Conservation (phyloP, 2,797 vertebrate species). For the Dromococcyx pavoninus region DNA sequence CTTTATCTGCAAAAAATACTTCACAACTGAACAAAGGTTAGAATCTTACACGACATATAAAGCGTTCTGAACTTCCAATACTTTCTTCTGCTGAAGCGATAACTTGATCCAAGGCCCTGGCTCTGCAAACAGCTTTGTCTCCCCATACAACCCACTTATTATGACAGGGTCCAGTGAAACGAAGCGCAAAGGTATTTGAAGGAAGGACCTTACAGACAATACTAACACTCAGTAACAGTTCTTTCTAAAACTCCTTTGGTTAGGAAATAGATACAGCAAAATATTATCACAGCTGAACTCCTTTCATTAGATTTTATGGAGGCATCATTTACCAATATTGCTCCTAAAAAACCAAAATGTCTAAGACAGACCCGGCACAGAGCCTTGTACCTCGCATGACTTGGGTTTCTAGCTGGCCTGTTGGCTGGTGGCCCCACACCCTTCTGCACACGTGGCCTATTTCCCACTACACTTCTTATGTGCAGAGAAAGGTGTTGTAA, state of each 20-base stretch:
- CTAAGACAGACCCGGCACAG: neutral
- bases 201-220: neutral
- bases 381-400: neutral
- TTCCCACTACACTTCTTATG: neutral
- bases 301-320: neutral
- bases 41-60: neutral
- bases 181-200: neutral
- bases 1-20: neutral
- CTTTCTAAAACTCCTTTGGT: neutral
- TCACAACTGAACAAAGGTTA: neutral
- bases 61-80: neutral
- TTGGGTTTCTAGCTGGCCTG: neutral
- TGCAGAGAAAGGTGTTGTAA: neutral
- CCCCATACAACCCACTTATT: neutral
- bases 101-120: neutral
- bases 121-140: neutral
- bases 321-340: neutral
- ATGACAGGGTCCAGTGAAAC: neutral
- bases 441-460: neutral
- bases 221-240: neutral
- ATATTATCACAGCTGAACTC: neutral
- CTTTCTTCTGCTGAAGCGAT: neutral
- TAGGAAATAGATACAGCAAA: neutral
- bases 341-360: neutral
- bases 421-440: neutral